Percentiles rank a stretch among this genome's conserved stretches.
Evolutionary conservation across 2,113 vertebrate species (phyloP).

Genomic region (Chinchilla lanigera): DNA sequence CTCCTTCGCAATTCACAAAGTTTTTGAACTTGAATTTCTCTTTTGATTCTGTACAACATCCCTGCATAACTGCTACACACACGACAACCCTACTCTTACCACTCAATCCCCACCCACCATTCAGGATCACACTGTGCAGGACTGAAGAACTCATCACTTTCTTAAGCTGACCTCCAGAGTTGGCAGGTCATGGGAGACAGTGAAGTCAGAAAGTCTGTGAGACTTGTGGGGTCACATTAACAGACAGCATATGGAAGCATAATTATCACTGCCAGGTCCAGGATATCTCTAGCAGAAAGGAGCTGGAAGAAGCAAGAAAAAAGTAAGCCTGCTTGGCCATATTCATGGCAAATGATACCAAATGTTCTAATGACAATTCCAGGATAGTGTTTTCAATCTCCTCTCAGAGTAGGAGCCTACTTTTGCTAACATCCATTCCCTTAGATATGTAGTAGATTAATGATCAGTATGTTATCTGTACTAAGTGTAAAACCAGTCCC

Average conservation of each 20-base stretch:
- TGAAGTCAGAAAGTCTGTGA: slow-evolving; percentile 36
- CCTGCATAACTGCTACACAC: neutral
- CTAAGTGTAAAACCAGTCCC: slow-evolving; percentile 37
- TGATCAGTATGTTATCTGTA: neutral
- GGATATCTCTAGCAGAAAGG: neutral
- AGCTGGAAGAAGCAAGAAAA: slow-evolving; percentile 35
- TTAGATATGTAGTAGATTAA: neutral
- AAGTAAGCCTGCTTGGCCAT: slow-evolving; percentile 13
- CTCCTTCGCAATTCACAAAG: slow-evolving; percentile 40
- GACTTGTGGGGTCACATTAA: neutral
- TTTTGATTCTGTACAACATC: slow-evolving; percentile 50
- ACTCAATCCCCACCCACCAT: neutral
- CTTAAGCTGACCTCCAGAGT: neutral
- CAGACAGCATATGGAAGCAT: neutral
- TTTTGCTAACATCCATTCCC: neutral
- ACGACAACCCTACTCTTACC: neutral
- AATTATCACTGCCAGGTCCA: neutral
- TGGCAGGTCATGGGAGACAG: neutral
- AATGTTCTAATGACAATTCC: neutral
- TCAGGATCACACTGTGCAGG: slow-evolving; percentile 3
- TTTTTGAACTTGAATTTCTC: slow-evolving; percentile 28
- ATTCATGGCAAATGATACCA: slow-evolving; percentile 41
- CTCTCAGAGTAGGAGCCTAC: neutral
- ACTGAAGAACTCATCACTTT: slow-evolving; percentile 38
- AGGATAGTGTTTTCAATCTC: slow-evolving; percentile 30